Evolutionary conservation across 2,888 invertebrate genomes (phyloP).

Genomic region (Chydorus sphaericus): DNA sequence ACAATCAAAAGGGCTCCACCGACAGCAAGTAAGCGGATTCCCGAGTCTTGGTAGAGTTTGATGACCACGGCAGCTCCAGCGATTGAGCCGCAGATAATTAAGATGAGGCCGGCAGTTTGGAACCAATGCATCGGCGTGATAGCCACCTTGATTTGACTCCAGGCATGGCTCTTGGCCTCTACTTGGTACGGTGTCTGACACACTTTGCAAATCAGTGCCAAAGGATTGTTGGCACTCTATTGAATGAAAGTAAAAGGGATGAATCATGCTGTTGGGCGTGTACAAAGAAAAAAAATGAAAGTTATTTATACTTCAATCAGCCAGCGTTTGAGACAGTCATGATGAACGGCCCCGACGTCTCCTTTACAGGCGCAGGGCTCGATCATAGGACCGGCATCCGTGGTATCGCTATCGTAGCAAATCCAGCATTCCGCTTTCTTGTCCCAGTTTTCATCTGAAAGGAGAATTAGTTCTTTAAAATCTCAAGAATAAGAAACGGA

Average conservation of each 20-base stretch:
- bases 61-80: conserved; percentile 65
- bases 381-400: conserved; percentile 61
- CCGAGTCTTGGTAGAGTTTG: conserved; percentile 59
- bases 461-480: neutral
- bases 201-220: conserved; percentile 62
- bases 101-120: conserved; percentile 62
- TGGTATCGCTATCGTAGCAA: conserved; percentile 68
- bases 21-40: conserved; percentile 39
- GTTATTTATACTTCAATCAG: conserved; percentile 56
- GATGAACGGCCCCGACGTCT: conserved; percentile 82
- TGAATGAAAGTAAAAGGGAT: neutral
- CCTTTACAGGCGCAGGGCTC: conserved; percentile 81
- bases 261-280: neutral
- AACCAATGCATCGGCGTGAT: conserved; percentile 72
- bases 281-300: too few relatives aligned
- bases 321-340: conserved; percentile 79
- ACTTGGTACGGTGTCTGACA: conserved; percentile 57
- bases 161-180: conserved; percentile 41
- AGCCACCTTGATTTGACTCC: conserved; percentile 48
- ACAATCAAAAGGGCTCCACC: conserved; percentile 27
- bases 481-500: neutral
- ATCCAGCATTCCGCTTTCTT: conserved; percentile 66
- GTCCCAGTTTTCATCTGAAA: neutral
- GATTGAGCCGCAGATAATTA: conserved; percentile 58
- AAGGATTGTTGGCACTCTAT: conserved; percentile 49